phyloP scores from a whole-genome alignment of 2,113 vertebrate genomes.

The Herpailurus yagouaroundi region DNA sequence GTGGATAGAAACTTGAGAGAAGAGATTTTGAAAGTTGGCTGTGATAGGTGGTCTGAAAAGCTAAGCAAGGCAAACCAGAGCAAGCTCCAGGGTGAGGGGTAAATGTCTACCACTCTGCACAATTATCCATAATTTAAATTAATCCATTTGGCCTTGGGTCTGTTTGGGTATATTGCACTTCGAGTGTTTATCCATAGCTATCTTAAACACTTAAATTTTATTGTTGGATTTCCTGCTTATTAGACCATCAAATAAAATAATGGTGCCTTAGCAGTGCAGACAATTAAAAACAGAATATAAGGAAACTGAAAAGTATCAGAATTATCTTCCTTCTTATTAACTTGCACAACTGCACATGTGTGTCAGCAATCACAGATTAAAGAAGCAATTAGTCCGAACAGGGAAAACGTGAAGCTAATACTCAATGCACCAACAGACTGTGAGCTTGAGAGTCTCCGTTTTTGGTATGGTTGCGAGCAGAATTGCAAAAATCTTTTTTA shows the following conservation, averaged over 20 bases:
- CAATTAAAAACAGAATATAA: conserved; percentile 77
- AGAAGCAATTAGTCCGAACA: conserved; percentile 83
- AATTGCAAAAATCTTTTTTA: conserved; percentile 56
- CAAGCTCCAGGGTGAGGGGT: not conserved
- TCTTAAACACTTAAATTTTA: conserved; percentile 69
- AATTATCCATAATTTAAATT: not conserved
- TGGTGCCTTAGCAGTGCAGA: conserved; percentile 72
- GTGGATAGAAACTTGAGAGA: conserved; percentile 64
- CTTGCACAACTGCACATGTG: conserved; percentile 72
- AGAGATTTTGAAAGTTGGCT: conserved; percentile 35
- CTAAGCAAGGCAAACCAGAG: not conserved
- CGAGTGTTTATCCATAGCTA: conserved; percentile 64
- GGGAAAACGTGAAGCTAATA: conserved; percentile 78
- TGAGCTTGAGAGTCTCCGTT: not conserved
- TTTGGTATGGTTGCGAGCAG: conserved; percentile 44
- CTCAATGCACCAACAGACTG: conserved; percentile 60
- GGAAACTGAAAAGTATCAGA: conserved; percentile 76
- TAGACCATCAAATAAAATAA: conserved; percentile 77
- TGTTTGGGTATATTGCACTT: not conserved
- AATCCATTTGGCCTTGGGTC: not conserved
- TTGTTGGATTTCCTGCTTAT: conserved; percentile 71
- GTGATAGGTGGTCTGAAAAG: conserved; percentile 22
- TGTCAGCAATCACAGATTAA: conserved; percentile 80
- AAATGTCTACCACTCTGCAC: not conserved
- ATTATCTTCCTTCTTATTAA: conserved; percentile 77